Evolutionary conservation across 2,797 vertebrate genomes (phyloP), one percentile per base, ranked within the genome.

Genomic region (Enoplosus armatus): DNA sequence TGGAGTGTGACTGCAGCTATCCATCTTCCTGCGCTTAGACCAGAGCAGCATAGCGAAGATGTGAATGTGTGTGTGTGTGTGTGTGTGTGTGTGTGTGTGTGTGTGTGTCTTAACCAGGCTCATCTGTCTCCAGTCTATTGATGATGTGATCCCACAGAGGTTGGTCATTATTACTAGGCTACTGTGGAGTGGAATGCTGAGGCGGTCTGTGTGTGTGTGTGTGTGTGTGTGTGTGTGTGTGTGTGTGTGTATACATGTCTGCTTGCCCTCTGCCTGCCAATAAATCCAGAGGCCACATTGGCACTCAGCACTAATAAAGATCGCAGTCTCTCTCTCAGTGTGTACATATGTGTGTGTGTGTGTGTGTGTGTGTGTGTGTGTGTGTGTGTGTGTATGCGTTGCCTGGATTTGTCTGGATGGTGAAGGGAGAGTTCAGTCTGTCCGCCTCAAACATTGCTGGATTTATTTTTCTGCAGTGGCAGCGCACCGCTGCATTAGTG

Each of bases 241-340:
- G 64, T 55, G 67, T 20, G 35, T 31, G 65, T 37, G 62, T 33
- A 41, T 72, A 37, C 33, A 31, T 53, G 73, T 75, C 22, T 76
- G 67, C 54, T 58, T 82, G 54, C 59, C 43, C 45, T 80, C 70
- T 65, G 75, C 41, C 56, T 77, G 51, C 79, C 78, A 81, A 85
- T 86, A 83, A 89, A 90, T 88, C 76, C 61, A 77, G 78, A 69
- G 76, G 65, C 83, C 83, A 82, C 76, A 81, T 53, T 77, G 72
- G 80, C 83, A 89, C 86, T 89, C 75, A 77, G 75, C 82, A 62
- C 85, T 90, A 87, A 90, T 90, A 84, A 92, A 87, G 77, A 90
- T 65, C 69, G 75, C 74, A 75, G 85, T 82, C 77, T 72, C 31
- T 72, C 31, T 39, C 54, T 70, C 8, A 0, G 12, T 55, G n/a